A percentile compares a stretch with the other conserved stretches of the same genome.
Conservation (phyloP, 2,113 vertebrate genomes). For the Tragelaphus strepsiceros region DNA sequence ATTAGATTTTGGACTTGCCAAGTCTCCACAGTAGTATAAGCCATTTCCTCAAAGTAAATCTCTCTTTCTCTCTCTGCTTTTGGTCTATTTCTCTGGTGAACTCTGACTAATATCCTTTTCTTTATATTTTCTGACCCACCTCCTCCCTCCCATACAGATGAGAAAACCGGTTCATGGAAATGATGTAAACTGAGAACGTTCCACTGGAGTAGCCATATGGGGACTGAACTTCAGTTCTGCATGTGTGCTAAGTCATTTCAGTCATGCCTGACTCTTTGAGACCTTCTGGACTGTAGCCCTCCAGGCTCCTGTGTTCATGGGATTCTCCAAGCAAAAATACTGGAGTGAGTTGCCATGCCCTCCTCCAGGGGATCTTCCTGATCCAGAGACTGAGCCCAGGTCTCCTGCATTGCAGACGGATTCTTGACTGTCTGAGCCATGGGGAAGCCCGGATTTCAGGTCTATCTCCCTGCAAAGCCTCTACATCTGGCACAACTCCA, state of each 20-base stretch:
- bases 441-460: neutral
- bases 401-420: neutral
- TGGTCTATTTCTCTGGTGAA: neutral
- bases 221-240: neutral
- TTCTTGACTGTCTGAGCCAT: neutral
- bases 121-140: neutral
- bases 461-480: neutral
- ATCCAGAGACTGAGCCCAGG: neutral
- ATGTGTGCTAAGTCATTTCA: neutral
- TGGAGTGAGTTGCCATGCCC: neutral
- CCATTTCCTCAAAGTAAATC: neutral
- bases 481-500: rapidly evolving
- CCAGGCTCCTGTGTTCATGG: neutral
- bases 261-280: rapidly evolving
- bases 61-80: neutral
- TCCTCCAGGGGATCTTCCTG: neutral
- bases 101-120: neutral
- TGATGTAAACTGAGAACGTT: neutral
- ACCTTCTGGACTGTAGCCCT: neutral
- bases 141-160: neutral
- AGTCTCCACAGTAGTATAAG: neutral
- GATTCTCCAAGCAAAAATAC: neutral
- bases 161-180: neutral
- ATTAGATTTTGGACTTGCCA: neutral
- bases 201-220: neutral